A percentile compares a stretch with the other conserved stretches of the same genome.
These are phyloP conservation scores for Brachyptera putata DNA, from an alignment of 2,888 invertebrate genomes.

Conservation along the genomic window DNA sequence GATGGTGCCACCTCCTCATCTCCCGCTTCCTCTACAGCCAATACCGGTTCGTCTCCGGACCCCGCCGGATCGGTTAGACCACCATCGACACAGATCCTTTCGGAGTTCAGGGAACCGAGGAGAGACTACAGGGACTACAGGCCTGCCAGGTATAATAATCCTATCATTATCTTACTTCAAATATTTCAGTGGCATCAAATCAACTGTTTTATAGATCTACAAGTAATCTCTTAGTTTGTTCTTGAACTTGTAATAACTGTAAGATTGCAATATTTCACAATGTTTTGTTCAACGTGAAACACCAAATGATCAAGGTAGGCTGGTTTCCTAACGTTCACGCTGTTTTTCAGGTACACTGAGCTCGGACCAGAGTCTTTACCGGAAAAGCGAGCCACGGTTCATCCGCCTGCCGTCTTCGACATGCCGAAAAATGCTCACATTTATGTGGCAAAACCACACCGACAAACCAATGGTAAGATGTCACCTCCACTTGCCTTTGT, in stretches of 20 bases:
- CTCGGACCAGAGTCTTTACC: constrained; percentile 36
- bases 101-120: constrained; percentile 52
- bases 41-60: neutral
- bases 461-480: neutral
- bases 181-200: neutral
- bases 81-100: constrained; percentile 52
- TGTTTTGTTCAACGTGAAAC: neutral
- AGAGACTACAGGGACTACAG: constrained; percentile 53
- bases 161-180: neutral
- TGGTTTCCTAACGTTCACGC: no score
- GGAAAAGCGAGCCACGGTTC: constrained; percentile 45
- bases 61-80: constrained; percentile 45
- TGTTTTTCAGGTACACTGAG: constrained; percentile 30
- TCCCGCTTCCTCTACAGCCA: constrained; percentile 49
- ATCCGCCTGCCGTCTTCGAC: constrained; percentile 56
- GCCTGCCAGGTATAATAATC: constrained; percentile 36
- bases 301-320: no score
- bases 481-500: no score
- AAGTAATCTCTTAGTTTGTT: neutral
- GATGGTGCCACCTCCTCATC: constrained; percentile 65
- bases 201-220: neutral
- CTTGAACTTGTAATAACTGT: neutral
- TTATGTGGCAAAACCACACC: constrained; percentile 39
- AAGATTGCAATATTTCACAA: neutral
- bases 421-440: constrained; percentile 50